Percentiles rank a stretch among this genome's conserved stretches.
These are phyloP conservation scores for Coracopsis vasa DNA, from an alignment of 2,113 vertebrate species.

Conservation along the genomic window DNA sequence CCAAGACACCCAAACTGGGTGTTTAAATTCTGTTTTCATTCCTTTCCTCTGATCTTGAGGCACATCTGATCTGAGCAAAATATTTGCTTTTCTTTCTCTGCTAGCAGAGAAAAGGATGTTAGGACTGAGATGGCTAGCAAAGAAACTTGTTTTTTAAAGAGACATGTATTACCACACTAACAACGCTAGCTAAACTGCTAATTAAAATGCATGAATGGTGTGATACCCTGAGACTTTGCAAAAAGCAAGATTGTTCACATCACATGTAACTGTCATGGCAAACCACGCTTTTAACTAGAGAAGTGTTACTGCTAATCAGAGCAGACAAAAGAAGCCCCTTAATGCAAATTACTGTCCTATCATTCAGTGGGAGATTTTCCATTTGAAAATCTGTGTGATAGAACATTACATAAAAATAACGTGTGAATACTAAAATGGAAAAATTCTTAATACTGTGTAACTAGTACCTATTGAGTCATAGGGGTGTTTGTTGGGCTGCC, in stretches of 20 bases:
- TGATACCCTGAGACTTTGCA: not conserved
- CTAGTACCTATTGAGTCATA: not conserved
- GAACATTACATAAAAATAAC: not conserved
- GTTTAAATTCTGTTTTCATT: not conserved
- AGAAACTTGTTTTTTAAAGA: not conserved
- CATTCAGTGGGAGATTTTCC: not conserved
- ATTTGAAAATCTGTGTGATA: not conserved
- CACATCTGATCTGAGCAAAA: not conserved
- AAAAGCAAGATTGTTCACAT: not conserved
- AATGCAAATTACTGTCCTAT: not conserved
- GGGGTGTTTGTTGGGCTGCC: not conserved
- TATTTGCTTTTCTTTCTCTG: not conserved
- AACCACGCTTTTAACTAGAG: not conserved
- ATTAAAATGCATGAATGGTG: not conserved
- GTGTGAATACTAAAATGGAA: not conserved
- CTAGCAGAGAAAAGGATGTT: not conserved
- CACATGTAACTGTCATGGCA: not conserved
- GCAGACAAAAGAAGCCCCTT: not conserved
- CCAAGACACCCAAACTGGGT: not conserved
- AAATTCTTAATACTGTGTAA: not conserved
- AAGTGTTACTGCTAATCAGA: slow-evolving; percentile 23
- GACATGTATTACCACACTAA: not conserved
- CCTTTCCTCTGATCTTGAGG: not conserved
- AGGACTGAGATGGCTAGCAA: not conserved
- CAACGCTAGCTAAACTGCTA: not conserved